phyloP scores from a whole-genome alignment of 2,888 invertebrate species.

The Lithophane leautieri region DNA sequence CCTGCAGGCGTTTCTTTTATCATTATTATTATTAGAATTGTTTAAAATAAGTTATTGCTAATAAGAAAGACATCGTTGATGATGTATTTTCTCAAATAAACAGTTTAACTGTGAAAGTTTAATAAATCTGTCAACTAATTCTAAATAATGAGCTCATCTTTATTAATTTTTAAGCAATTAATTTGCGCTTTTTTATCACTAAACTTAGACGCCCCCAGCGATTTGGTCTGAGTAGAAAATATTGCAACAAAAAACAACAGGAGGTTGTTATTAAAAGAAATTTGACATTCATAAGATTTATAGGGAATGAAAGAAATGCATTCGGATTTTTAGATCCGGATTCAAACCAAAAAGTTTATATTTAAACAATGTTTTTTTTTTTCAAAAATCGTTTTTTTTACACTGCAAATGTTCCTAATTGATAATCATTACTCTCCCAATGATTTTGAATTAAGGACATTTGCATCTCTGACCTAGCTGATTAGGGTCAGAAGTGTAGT shows the following conservation, averaged over 20 bases:
- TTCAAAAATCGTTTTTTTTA: not conserved
- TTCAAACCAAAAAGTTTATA: not conserved
- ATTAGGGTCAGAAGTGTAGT: constrained; percentile 9
- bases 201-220: not conserved
- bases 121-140: constrained; percentile 62
- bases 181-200: constrained; percentile 37
- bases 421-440: not conserved
- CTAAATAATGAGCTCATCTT: constrained; percentile 60
- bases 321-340: not conserved
- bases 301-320: constrained; percentile 4
- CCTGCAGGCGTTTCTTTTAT: constrained; percentile 48
- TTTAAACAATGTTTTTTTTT: not conserved
- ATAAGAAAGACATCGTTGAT: constrained; percentile 50
- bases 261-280: constrained; percentile 5
- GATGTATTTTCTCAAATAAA: constrained; percentile 52
- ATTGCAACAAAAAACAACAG: constrained; percentile 11
- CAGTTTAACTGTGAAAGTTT: constrained; percentile 38
- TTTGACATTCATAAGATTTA: not conserved
- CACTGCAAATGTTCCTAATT: not conserved
- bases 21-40: constrained; percentile 37
- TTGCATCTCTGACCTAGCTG: too few species aligned
- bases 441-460: too few species aligned
- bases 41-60: constrained; percentile 54
- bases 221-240: not conserved
- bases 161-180: constrained; percentile 55